These are phyloP conservation scores for Coenonympha arcania DNA, from an alignment of 2,888 invertebrate genomes.

Conservation along the genomic window DNA sequence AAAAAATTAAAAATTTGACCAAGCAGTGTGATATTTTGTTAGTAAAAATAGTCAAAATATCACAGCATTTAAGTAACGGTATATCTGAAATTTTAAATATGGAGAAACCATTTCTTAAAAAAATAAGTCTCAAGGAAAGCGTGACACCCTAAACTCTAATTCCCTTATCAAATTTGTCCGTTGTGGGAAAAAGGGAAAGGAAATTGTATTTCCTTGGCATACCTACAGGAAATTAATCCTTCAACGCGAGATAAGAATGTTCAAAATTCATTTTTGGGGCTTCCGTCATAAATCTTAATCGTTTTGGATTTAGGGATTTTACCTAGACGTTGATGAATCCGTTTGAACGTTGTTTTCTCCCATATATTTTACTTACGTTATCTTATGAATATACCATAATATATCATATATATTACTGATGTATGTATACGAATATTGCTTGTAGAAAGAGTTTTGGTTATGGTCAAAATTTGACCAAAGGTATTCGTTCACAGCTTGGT, in stretches of 20 bases:
- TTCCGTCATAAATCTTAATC: constrained; percentile 1
- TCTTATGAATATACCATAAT: no score
- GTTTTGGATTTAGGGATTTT: constrained; percentile 1
- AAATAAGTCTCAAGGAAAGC: neutral
- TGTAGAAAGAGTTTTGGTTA: no score
- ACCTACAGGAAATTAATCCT: constrained; percentile 1
- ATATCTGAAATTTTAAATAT: neutral
- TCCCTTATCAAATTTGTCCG: neutral
- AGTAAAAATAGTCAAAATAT: no score
- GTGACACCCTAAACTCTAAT: neutral
- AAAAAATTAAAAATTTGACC: no score
- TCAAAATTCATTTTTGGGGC: neutral
- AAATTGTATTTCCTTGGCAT: constrained; percentile 1
- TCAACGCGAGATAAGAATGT: neutral
- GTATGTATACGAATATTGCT: no score
- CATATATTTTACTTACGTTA: neutral
- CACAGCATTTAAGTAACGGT: neutral
- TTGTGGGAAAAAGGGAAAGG: neutral
- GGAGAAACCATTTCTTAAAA: neutral
- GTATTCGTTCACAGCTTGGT: no score
- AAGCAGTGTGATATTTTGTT: no score
- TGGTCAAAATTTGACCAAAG: no score
- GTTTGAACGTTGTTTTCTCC: neutral
- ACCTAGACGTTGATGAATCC: neutral
- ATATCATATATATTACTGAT: no score